A percentile compares a stretch with the other conserved stretches of the same genome.
Evolutionary conservation across 2,113 vertebrate species (phyloP).

Genomic region (Phodopus roborovskii): DNA sequence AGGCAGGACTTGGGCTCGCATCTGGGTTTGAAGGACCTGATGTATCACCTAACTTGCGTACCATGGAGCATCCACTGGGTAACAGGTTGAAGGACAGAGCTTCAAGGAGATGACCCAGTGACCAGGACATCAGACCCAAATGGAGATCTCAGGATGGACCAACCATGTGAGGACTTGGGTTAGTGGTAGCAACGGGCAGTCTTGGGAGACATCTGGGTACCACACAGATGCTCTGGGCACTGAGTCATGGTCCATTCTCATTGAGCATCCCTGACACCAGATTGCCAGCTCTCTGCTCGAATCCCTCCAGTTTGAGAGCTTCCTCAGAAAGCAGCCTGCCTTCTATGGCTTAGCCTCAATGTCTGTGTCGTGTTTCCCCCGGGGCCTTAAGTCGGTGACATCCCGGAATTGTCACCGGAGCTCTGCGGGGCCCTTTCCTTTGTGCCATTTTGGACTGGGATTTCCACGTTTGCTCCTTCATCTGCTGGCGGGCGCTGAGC

Average conservation of each 20-base stretch:
- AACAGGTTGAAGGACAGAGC: background rate
- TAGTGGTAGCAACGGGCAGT: background rate
- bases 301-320: background rate
- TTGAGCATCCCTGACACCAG: background rate
- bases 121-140: background rate
- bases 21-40: background rate
- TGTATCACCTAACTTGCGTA: background rate
- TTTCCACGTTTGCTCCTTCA: background rate
- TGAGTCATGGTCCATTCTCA: background rate
- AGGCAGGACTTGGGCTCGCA: background rate
- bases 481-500: background rate
- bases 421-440: background rate
- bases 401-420: too few species aligned
- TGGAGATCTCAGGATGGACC: background rate
- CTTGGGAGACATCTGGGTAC: background rate
- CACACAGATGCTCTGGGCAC: background rate
- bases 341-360: background rate
- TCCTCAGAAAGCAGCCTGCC: background rate
- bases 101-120: background rate
- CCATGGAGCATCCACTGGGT: background rate
- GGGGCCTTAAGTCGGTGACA: background rate
- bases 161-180: background rate
- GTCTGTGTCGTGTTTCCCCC: accelerated
- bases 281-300: background rate
- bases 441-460: background rate